Evolutionary conservation across 2,113 vertebrate genomes (phyloP).

Genomic region (Talpa occidentalis): DNA sequence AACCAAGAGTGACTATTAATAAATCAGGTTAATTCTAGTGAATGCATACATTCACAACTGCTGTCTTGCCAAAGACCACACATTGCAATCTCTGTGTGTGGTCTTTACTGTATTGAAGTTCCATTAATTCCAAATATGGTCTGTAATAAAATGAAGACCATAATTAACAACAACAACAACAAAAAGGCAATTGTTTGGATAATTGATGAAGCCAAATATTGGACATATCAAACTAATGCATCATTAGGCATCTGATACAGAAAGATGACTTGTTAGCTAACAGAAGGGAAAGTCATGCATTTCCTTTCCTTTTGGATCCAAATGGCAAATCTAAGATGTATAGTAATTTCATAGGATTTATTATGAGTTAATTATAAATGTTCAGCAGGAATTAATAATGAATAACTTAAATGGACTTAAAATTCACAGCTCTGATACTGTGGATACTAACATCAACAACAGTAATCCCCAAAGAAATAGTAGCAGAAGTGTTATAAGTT

Average conservation of each 20-base stretch:
- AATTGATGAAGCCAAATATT: not conserved
- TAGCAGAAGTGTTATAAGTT: slow-evolving; percentile 24
- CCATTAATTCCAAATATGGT: not conserved
- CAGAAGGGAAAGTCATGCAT: not conserved
- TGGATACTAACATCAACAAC: not conserved
- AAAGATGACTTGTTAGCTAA: not conserved
- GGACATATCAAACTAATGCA: not conserved
- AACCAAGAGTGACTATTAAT: not conserved
- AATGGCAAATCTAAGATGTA: not conserved
- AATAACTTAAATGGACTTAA: slow-evolving; percentile 11
- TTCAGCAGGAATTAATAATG: slow-evolving; percentile 2
- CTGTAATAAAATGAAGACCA: not conserved
- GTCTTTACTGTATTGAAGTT: not conserved
- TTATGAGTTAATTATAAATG: slow-evolving; percentile 40
- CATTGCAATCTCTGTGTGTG: not conserved
- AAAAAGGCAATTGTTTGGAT: not conserved
- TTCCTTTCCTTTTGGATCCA: not conserved
- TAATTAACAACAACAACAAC: not conserved
- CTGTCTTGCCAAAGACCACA: not conserved
- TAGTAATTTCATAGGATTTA: slow-evolving; percentile 14
- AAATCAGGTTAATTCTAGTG: not conserved
- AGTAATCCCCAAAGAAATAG: slow-evolving; percentile 9
- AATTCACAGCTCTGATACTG: not conserved
- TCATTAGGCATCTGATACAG: not conserved
- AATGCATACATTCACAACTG: not conserved